Base-by-base conservation (phyloP, 1,140 invertebrate genomes). In the Drosophila nebulosa region DNA sequence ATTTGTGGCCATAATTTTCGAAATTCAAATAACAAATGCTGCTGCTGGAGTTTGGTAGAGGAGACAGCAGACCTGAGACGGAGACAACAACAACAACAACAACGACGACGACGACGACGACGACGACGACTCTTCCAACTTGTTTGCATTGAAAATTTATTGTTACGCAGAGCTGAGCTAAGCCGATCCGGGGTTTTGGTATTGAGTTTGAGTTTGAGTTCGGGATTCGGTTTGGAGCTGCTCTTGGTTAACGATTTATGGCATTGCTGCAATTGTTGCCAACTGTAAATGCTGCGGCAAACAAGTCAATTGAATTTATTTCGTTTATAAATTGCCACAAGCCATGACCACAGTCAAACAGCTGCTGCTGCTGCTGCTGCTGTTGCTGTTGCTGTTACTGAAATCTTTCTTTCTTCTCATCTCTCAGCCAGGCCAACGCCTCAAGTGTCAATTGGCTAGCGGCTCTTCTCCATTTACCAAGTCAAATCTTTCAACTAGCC, bases 231-330 rank as follows among this genome's bases (percentile, higher is more conserved):
- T 26, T 24, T 16, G 39, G 21, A 51, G 57, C 58, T 59, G 65
- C 60, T 74, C 57, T 76, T 78, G 70, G 69, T 61, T 78, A 81
- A 88, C 79, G 84, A 88, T 88, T 88, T 88, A 88, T 88, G 84
- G 84, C 83, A 88, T 89, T 89, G 83, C 83, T 77, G 83, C 83
- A 88, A 89, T 88, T 88, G 83, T 88, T 88, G 83, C 83, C 84
- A 88, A 88, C 83, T 88, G 83, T 88, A 88, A 88, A 88, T 88
- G 83, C 83, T 83, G 83, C 84, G 72, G 79, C 84, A 88, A 88
- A 88, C 84, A 88, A 88, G 83, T 88, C 83, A 88, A 88, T 88
- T 88, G 83, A 88, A 88, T 88, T 88, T 88, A 88, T 88, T 88
- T 88, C 83, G 83, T 88, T 88, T 88, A 88, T 88, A 88, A 88